Evolutionary conservation across 1,140 invertebrate species (phyloP).

Genomic region (Solenopsis fugax): DNA sequence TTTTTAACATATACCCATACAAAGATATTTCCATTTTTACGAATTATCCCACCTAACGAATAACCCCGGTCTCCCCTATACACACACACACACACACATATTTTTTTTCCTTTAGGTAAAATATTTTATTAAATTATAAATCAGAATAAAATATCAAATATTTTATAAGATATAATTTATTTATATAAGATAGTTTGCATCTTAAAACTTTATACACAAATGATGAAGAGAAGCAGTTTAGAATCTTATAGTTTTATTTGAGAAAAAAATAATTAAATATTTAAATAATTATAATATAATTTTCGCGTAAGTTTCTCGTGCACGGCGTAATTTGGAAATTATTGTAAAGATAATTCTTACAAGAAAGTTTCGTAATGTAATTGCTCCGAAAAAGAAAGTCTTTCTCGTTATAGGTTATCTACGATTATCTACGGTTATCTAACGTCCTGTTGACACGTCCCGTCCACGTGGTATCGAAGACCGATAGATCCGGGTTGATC

Average conservation of each 20-base stretch:
- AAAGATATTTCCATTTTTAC: too few species aligned
- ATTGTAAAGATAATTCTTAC: background rate
- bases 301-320: background rate
- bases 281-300: background rate
- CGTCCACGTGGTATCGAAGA: background rate
- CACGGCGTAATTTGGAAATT: background rate
- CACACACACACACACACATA: too few species aligned
- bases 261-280: background rate
- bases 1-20: too few species aligned
- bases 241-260: background rate
- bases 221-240: background rate
- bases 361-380: background rate
- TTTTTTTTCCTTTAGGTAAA: background rate
- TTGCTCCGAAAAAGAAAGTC: background rate
- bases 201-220: background rate
- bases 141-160: constrained; percentile 4
- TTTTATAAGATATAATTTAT: background rate
- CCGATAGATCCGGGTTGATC: background rate
- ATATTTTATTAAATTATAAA: constrained; percentile 1
- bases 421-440: background rate
- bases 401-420: constrained; percentile 3
- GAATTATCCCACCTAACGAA: too few species aligned
- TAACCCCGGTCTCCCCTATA: too few species aligned
- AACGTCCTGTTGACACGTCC: background rate
- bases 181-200: background rate